Conservation (phyloP, 2,888 invertebrate genomes). For the Diarsia mendica region DNA sequence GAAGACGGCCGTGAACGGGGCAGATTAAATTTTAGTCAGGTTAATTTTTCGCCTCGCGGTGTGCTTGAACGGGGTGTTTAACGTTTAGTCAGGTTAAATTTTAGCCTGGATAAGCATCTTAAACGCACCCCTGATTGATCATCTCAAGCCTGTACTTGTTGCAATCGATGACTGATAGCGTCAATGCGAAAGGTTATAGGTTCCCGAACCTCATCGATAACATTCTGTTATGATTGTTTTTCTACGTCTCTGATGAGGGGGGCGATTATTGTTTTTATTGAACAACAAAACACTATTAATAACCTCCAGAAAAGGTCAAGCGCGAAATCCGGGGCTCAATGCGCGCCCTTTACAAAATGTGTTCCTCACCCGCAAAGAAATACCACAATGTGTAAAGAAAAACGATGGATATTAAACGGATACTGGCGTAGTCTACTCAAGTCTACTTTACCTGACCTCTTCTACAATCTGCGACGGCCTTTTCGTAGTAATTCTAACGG, state of each 20-base stretch:
- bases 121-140: too few relatives aligned
- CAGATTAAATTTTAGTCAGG: too few relatives aligned
- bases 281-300: conserved; percentile 82
- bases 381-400: conserved; percentile 18
- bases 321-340: conserved; percentile 77
- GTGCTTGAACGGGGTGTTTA: too few relatives aligned
- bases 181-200: conserved; percentile 65
- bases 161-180: conserved; percentile 62
- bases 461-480: conserved; percentile 73
- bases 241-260: conserved; percentile 62
- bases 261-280: conserved; percentile 82
- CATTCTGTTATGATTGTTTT: conserved; percentile 48
- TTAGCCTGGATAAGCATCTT: too few relatives aligned
- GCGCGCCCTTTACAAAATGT: conserved; percentile 79
- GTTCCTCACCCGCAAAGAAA: conserved; percentile 54
- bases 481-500: conserved; percentile 85
- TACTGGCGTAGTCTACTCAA: conserved; percentile 8
- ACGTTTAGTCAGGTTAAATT: too few relatives aligned
- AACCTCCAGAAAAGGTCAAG: conserved; percentile 86
- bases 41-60: too few relatives aligned
- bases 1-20: too few relatives aligned
- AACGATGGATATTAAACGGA: neutral
- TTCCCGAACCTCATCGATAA: conserved; percentile 55
- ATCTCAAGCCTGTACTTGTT: conserved; percentile 48
- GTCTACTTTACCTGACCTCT: conserved; percentile 75